Base-by-base conservation (phyloP, 1,140 invertebrate genomes). In the Drosophila ironensis region DNA sequence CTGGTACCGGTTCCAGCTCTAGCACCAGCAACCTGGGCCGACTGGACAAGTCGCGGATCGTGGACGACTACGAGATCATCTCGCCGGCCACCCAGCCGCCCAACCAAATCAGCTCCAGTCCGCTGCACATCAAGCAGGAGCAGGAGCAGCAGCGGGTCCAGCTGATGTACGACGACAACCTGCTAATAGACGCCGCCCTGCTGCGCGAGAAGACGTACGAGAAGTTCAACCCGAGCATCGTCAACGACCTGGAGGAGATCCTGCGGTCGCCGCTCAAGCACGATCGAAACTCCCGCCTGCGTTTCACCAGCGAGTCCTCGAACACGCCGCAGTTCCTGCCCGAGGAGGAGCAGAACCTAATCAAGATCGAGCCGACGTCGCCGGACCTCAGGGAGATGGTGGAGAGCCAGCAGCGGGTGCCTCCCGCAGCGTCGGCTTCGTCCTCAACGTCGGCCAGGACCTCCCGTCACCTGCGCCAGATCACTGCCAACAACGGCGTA, bases 191-290 rank as follows among this genome's bases (percentile, higher is more conserved):
- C 41, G 72, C 87, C 2, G 52, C 64, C 1, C 9, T 80, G 46
- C 30, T 78, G 7, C 76, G 86, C 0, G 72, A 88, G 22, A 81
- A 87, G 42, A 56, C 63, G 3, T 87, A 71, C 35, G 84, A 89
- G 12, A 88, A 89, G 46, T 90, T 75, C 11, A 89, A 88, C 57
- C 88, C 84, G 0, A 87, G 73, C 41, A 80, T 88, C 35, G 89
- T 89, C 2, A 89, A 88, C 44, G 89, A 90, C 64, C 51, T 90
- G 22, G 89, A 90, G 70, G 89, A 90, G 30, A 90, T 90, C 17
- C 37, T 90, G 9, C 73, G 89, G 27, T 90, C 89, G 33, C 89
- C 89, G 1, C 66, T 80, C 0, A 90, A 90, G 30, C 70, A 73
- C 28, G 82, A 88, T 30, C 67, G 72, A 1, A 87, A 77, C 22